Evolutionary conservation across 2,888 invertebrate genomes (phyloP), one percentile per base, ranked within the genome.

Genomic region (Dryocosmus kuriphilus): DNA sequence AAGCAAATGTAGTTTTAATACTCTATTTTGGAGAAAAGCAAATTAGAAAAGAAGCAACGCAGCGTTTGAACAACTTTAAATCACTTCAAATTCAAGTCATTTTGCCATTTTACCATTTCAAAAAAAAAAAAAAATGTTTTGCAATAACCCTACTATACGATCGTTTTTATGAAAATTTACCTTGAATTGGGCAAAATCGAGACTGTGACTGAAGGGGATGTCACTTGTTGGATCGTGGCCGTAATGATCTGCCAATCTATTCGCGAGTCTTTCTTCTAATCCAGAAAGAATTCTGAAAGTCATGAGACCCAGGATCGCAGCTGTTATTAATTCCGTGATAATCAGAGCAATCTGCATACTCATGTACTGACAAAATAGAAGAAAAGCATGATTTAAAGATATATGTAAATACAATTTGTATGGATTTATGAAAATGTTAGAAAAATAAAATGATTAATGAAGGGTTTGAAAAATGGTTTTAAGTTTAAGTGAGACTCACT

Each of bases 171-270:
- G 19, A 46, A 46, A n/a, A 51, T 51, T 35, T 86, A 92, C 92
- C 90, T 92, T 91, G 81, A 91, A 92, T 80, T 92, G 92, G 61
- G 92, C 91, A 83, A 91, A 92, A 84, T 93, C 92, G 74, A 93
- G 87, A 74, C 93, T 92, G 55, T 91, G 88, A 73, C 92, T 93
- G 82, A 93, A 92, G 8, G 87, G 84, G 0, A 86, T 78, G 77
- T 91, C 91, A 81, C 89, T 90, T 80, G 88, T 88, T 6, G 79
- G 27, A 75, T 90, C 88, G 74, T 90, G 87, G 6, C 92, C 92
- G 77, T 92, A 92, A 27, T 90, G 86, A n/a, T 85, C 82, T 51
- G 88, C 84, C 65, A 92, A 85, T 82, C 91, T 90, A 67, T 84
- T 85, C 27, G 84, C 85, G 46, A 92, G 85, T 75, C 92, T 88